Percentiles rank a stretch among this genome's conserved stretches.
These are phyloP conservation scores for Ectobius pallidus DNA, from an alignment of 2,888 invertebrate species.

Conservation along the genomic window DNA sequence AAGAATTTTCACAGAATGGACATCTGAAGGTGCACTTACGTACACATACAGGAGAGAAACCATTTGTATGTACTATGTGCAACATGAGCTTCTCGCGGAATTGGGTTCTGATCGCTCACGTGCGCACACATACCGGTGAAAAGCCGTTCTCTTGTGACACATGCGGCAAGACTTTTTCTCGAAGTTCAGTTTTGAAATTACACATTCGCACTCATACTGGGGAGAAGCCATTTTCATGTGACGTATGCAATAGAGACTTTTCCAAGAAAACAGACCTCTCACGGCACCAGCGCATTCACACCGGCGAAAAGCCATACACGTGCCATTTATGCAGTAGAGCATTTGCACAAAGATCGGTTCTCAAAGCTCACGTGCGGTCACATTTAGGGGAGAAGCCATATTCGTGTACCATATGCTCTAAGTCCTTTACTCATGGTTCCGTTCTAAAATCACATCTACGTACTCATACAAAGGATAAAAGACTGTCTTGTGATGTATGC, in stretches of 20 bases:
- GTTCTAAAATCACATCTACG: not conserved
- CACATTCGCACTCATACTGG: not conserved
- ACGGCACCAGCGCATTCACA: not conserved
- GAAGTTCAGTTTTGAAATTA: not conserved
- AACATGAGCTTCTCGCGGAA: not conserved
- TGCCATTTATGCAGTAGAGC: not conserved
- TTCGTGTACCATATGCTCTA: not conserved
- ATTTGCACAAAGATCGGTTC: not conserved
- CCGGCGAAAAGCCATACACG: not conserved
- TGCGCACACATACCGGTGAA: not conserved
- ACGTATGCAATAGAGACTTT: not conserved
- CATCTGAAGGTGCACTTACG: not conserved
- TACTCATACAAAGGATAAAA: not conserved
- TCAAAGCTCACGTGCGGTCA: not conserved
- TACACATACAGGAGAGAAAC: not conserved
- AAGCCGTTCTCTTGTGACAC: slow-evolving; percentile 8
- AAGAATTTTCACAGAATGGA: not conserved
- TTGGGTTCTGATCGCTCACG: not conserved
- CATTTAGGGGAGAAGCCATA: not conserved
- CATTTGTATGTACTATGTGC: not conserved
- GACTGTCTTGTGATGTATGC: not conserved
- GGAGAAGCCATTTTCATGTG: not conserved
- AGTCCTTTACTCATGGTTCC: not conserved
- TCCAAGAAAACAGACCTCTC: not conserved
- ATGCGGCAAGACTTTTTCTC: not conserved